Percentiles rank a stretch among this genome's conserved stretches.
Conservation (phyloP, 2,888 invertebrate species). For the Portevinia maculata region DNA sequence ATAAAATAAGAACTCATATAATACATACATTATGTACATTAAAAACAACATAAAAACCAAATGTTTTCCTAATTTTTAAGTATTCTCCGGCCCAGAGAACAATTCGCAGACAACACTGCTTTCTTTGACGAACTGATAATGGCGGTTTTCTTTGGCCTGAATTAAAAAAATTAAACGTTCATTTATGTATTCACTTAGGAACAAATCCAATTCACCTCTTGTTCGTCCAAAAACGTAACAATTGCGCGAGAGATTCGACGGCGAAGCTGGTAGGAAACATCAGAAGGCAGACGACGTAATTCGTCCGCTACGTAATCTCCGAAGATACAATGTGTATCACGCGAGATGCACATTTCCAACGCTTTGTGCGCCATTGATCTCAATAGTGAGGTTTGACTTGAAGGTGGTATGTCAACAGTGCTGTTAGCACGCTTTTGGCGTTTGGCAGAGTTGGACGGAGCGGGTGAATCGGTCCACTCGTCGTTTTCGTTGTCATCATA, state of each 20-base stretch:
- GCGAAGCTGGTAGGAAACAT: not conserved
- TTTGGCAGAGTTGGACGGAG: not conserved
- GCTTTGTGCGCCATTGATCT: not conserved
- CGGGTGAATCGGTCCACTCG: not conserved
- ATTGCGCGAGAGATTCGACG: not conserved
- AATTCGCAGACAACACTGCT: no score
- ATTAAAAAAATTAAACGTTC: no score
- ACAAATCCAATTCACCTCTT: no score
- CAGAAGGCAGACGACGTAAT: not conserved
- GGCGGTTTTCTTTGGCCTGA: no score
- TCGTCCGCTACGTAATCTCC: conserved; percentile 1
- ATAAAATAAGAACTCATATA: no score
- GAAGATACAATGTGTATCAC: not conserved
- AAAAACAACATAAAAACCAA: no score
- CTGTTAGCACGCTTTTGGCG: not conserved
- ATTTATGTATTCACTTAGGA: no score
- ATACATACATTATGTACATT: no score
- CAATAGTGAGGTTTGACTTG: not conserved
- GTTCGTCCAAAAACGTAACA: not conserved
- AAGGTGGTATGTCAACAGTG: not conserved
- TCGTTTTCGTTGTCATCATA: not conserved
- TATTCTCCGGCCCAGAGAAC: no score
- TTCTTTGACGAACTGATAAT: no score
- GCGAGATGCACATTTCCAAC: not conserved
- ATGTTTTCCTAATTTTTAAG: no score